A percentile compares a stretch with the other conserved stretches of the same genome.
These are phyloP conservation scores for Salvelinus sp. DNA, from an alignment of 2,113 vertebrate genomes.

Conservation along the genomic window DNA sequence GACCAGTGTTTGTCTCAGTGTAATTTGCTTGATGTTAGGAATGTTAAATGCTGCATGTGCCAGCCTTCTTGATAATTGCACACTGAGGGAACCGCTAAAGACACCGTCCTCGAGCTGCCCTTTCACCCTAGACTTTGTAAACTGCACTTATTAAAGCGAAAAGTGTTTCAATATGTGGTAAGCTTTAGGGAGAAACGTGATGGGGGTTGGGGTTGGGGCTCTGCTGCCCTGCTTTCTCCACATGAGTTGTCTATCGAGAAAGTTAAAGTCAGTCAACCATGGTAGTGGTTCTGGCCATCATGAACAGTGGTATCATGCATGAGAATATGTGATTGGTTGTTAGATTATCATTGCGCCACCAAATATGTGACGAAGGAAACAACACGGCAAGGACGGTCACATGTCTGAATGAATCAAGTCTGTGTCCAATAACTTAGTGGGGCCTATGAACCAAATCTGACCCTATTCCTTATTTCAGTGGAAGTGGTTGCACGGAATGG, in stretches of 20 bases:
- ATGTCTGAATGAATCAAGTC: conserved; percentile 46
- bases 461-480: conserved; percentile 45
- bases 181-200: conserved; percentile 63
- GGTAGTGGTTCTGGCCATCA: conserved; percentile 18
- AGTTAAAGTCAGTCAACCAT: conserved; percentile 47
- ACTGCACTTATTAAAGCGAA: conserved; percentile 98
- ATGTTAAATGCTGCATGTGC: conserved; percentile 45
- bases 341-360: neutral
- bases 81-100: conserved; percentile 75
- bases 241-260: conserved; percentile 33
- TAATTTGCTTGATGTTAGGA: conserved; percentile 26
- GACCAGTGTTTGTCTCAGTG: neutral
- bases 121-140: conserved; percentile 94
- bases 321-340: neutral
- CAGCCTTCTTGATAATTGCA: conserved; percentile 66
- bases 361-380: neutral
- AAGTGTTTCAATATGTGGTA: conserved; percentile 99
- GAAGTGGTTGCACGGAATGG: conserved; percentile 44
- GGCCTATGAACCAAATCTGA: conserved; percentile 36
- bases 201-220: conserved; percentile 67
- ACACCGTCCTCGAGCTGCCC: conserved; percentile 90
- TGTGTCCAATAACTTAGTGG: neutral
- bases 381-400: neutral
- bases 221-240: conserved; percentile 33
- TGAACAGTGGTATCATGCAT: neutral